Conservation (phyloP, 2,888 invertebrate genomes). For the Beris chalybata region DNA sequence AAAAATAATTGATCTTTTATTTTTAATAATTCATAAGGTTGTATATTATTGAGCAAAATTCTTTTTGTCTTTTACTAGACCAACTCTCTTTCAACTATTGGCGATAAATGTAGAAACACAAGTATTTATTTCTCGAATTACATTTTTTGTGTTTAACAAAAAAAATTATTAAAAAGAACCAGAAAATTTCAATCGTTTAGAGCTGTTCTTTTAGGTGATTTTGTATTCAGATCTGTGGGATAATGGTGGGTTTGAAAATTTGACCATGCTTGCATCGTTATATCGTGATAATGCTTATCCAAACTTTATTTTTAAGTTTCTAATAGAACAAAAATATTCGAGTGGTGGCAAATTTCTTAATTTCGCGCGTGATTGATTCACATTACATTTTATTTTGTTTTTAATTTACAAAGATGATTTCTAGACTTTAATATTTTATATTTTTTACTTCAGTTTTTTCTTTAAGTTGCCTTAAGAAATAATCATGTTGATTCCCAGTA, state of each 20-base stretch:
- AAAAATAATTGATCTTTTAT: too few relatives aligned
- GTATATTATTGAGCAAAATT: too few relatives aligned
- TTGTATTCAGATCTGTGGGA: too few relatives aligned
- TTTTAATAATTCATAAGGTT: too few relatives aligned
- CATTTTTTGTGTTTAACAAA: slow-evolving; percentile 9
- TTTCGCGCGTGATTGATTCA: too few relatives aligned
- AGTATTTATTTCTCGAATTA: slow-evolving; percentile 30
- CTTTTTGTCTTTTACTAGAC: too few relatives aligned
- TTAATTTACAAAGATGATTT: slow-evolving; percentile 20
- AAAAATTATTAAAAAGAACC: not conserved
- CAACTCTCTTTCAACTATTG: too few relatives aligned
- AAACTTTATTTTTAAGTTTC: slow-evolving; percentile 15
- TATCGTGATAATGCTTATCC: slow-evolving; percentile 28
- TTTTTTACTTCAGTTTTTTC: slow-evolving; percentile 30
- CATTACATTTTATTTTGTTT: slow-evolving; percentile 24
- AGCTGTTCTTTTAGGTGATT: not conserved
- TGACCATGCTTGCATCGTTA: slow-evolving; percentile 11
- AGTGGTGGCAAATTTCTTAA: too few relatives aligned
- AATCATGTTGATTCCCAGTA: too few relatives aligned
- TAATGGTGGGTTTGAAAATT: too few relatives aligned
- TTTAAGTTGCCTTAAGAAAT: slow-evolving; percentile 17
- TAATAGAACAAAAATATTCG: too few relatives aligned
- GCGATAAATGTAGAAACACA: slow-evolving; percentile 12
- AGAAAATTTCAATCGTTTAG: slow-evolving; percentile 13
- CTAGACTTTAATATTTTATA: slow-evolving; percentile 28